These are phyloP conservation scores for Sebastes schlegelii DNA, from an alignment of 2,113 vertebrate species.

Conservation along the genomic window DNA sequence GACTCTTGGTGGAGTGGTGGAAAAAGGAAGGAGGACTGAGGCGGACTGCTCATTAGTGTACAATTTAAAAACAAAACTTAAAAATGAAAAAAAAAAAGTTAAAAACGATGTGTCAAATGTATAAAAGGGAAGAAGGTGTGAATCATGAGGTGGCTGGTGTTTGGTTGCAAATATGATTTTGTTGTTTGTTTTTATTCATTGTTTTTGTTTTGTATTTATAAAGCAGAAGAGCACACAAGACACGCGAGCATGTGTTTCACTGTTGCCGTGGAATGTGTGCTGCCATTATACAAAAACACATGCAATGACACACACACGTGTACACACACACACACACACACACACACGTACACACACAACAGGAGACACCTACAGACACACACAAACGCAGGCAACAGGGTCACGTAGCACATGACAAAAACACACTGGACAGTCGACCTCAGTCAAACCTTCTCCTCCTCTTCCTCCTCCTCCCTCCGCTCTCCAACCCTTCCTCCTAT, in stretches of 20 bases:
- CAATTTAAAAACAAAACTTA: conserved; percentile 55
- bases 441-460: conserved; percentile 66
- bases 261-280: conserved; percentile 77
- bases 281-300: conserved; percentile 58
- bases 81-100: conserved; percentile 30
- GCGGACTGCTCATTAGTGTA: conserved; percentile 73
- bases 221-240: conserved; percentile 84
- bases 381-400: conserved; percentile 73
- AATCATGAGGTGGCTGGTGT: conserved; percentile 77
- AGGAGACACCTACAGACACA: conserved; percentile 18
- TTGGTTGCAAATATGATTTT: conserved; percentile 75
- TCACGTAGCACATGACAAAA: conserved; percentile 81
- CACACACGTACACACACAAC: not conserved
- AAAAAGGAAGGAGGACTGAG: conserved; percentile 66
- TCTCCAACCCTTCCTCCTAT: conserved; percentile 49
- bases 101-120: conserved; percentile 75
- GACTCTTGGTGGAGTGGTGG: conserved; percentile 64
- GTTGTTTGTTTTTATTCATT: conserved; percentile 76
- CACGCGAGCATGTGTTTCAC: conserved; percentile 82
- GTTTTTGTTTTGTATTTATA: conserved; percentile 81
- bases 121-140: conserved; percentile 80
- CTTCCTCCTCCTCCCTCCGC: conserved; percentile 26
- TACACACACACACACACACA: conserved; percentile 33
- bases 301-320: conserved; percentile 17
- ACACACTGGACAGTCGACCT: conserved; percentile 84